A percentile compares a stretch with the other conserved stretches of the same genome.
These are phyloP conservation scores for Cheilosia variabilis DNA, from an alignment of 2,888 invertebrate genomes.

Conservation along the genomic window DNA sequence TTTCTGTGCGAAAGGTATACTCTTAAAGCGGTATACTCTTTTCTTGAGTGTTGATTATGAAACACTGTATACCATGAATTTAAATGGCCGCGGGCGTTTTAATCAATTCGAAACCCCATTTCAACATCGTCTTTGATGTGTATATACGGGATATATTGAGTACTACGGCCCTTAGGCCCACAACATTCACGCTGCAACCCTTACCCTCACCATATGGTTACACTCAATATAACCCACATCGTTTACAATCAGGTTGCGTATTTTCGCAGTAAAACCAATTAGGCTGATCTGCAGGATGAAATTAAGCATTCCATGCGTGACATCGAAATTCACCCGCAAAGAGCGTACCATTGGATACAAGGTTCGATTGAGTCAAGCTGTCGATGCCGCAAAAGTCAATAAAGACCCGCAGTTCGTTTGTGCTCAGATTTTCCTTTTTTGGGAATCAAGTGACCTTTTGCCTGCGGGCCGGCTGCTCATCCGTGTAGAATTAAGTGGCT, in stretches of 20 bases:
- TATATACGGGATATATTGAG: background rate
- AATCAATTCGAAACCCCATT: no score
- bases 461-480: background rate
- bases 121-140: background rate
- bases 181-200: background rate
- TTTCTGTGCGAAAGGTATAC: background rate
- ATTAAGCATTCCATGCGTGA: slow-evolving; percentile 41
- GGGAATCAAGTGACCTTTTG: background rate
- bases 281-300: slow-evolving; percentile 12
- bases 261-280: slow-evolving; percentile 1
- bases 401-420: background rate
- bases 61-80: background rate
- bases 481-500: slow-evolving; percentile 2
- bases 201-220: background rate
- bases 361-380: background rate
- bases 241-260: background rate
- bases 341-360: background rate
- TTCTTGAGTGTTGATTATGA: background rate
- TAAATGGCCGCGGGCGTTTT: no score
- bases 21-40: background rate
- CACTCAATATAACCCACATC: background rate
- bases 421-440: background rate
- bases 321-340: slow-evolving; percentile 28
- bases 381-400: background rate
- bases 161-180: background rate